These are phyloP conservation scores for Eristalis intricaria DNA, from an alignment of 2,888 invertebrate species.

Conservation along the genomic window DNA sequence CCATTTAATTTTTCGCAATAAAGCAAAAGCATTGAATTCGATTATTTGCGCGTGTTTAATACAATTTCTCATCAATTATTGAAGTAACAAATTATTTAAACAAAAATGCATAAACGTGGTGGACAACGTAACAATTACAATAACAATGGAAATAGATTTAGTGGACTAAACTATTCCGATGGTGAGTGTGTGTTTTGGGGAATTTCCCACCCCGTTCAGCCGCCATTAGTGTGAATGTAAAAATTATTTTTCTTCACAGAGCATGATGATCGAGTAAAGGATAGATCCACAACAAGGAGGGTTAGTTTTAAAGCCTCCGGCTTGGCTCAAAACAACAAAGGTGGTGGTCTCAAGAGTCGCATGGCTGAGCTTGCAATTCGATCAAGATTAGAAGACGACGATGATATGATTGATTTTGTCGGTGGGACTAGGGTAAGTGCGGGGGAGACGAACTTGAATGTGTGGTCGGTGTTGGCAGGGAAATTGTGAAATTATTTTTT, in stretches of 20 bases:
- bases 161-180: slow-evolving; percentile 75
- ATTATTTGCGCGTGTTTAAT: slow-evolving; percentile 33
- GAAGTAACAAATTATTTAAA: slow-evolving; percentile 19
- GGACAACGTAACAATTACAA: slow-evolving; percentile 74
- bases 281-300: slow-evolving; percentile 78
- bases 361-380: slow-evolving; percentile 75
- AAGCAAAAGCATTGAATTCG: neutral
- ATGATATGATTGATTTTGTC: slow-evolving; percentile 78
- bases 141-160: slow-evolving; percentile 76
- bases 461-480: neutral
- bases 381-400: slow-evolving; percentile 78
- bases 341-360: slow-evolving; percentile 75
- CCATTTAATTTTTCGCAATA: slow-evolving; percentile 12
- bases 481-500: slow-evolving; percentile 2
- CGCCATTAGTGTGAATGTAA: slow-evolving; percentile 28
- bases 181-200: slow-evolving; percentile 73
- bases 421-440: slow-evolving; percentile 66
- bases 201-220: neutral
- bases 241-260: slow-evolving; percentile 49
- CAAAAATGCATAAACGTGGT: slow-evolving; percentile 75
- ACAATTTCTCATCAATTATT: neutral
- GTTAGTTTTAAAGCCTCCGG: slow-evolving; percentile 80
- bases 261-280: slow-evolving; percentile 76
- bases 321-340: slow-evolving; percentile 74
- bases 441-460: neutral